Conservation (phyloP, 2,797 vertebrate species). For the Psittacula derbiana region DNA sequence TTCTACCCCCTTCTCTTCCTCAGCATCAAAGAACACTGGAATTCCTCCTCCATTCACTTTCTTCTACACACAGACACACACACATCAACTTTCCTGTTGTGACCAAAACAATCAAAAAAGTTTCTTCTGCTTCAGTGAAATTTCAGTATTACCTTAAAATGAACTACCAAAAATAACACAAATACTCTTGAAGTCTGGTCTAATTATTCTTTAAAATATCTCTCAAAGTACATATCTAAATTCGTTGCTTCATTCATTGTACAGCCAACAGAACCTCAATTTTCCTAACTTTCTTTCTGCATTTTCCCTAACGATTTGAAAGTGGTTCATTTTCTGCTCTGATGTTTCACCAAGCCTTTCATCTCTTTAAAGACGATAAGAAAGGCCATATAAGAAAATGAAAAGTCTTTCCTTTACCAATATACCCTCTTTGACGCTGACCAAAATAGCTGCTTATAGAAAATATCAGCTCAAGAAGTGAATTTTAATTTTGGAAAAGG, state of each 20-base stretch:
- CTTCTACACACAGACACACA: neutral
- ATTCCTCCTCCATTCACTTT: neutral
- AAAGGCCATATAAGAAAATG: neutral
- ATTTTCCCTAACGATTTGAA: neutral
- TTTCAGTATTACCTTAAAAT: neutral
- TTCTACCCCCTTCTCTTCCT: neutral
- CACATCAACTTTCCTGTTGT: neutral
- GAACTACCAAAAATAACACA: neutral
- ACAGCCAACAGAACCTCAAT: neutral
- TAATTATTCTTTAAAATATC: neutral
- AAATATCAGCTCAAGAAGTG: neutral
- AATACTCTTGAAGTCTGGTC: neutral
- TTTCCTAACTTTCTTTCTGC: neutral
- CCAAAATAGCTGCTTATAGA: neutral
- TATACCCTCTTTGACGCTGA: neutral
- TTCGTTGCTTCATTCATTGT: neutral
- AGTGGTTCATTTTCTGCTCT: neutral
- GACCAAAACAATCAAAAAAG: neutral
- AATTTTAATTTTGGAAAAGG: neutral
- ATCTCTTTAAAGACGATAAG: neutral
- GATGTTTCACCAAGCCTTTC: neutral
- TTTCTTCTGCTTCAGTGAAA: neutral
- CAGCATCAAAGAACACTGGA: neutral
- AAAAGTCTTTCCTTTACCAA: neutral
- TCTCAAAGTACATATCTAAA: neutral